These are phyloP conservation scores for Drosophila kambysellisi DNA, from an alignment of 2,888 invertebrate species.

Conservation along the genomic window DNA sequence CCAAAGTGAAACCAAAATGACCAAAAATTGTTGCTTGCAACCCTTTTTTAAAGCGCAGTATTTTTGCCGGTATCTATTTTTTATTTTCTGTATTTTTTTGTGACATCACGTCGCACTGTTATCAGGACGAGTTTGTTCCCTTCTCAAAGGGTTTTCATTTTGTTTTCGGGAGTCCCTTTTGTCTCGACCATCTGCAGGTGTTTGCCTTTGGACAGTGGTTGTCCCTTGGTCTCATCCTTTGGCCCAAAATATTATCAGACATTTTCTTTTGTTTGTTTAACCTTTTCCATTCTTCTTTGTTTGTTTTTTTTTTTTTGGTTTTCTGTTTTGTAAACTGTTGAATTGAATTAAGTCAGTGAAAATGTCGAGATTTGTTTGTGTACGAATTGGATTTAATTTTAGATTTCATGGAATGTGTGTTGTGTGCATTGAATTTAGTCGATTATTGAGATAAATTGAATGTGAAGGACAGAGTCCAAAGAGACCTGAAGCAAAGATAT, in stretches of 20 bases:
- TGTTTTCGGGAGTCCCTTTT: constrained; percentile 21
- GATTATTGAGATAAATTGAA: constrained; percentile 40
- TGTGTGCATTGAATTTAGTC: constrained; percentile 41
- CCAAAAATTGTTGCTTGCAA: constrained; percentile 18
- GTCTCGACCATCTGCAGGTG: constrained; percentile 67
- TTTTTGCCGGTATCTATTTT: constrained; percentile 19
- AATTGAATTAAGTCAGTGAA: constrained; percentile 71
- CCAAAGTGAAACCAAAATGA: constrained; percentile 8
- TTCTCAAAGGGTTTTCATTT: constrained; percentile 39
- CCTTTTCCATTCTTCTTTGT: constrained; percentile 25
- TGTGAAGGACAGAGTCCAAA: constrained; percentile 11
- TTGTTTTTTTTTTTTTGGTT: not conserved
- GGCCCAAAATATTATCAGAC: constrained; percentile 63
- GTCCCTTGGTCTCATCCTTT: constrained; percentile 39
- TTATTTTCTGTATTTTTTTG: constrained; percentile 26
- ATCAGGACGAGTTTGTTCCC: constrained; percentile 42
- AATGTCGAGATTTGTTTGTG: constrained; percentile 61
- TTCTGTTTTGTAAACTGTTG: constrained; percentile 36
- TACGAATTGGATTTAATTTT: constrained; percentile 53
- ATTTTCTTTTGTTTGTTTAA: constrained; percentile 50
- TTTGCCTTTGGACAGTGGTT: constrained; percentile 58
- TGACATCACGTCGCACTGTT: constrained; percentile 58
- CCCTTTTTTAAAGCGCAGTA: constrained; percentile 21
- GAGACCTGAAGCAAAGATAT: not conserved
- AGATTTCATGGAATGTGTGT: constrained; percentile 42